These are phyloP conservation scores for Pecten maximus DNA, from an alignment of 2,888 invertebrate species.

Conservation along the genomic window DNA sequence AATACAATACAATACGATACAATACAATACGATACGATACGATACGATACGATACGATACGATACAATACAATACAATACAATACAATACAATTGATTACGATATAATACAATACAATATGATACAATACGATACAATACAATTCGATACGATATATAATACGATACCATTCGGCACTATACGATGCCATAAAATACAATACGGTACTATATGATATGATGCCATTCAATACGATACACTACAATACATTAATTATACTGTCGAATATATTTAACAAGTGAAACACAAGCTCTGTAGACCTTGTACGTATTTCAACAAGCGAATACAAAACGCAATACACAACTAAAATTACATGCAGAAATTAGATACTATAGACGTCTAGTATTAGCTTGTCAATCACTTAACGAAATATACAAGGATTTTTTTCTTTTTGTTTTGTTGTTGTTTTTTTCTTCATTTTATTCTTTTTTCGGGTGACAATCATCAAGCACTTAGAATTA, in stretches of 20 bases:
- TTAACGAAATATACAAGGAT: too few species aligned
- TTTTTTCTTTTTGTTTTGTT: too few species aligned
- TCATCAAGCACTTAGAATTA: too few species aligned
- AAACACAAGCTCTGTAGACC: too few species aligned
- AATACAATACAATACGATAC: constrained; percentile 42
- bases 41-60: constrained; percentile 37
- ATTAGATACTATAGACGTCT: too few species aligned
- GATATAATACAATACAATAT: constrained; percentile 43
- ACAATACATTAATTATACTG: constrained; percentile 10
- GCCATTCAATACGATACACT: constrained; percentile 35
- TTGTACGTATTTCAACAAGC: too few species aligned
- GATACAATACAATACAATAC: background rate
- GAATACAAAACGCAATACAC: too few species aligned
- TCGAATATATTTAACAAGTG: too few species aligned
- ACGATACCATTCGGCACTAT: constrained; percentile 40
- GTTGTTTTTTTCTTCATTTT: too few species aligned
- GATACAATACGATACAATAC: constrained; percentile 36
- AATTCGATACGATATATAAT: background rate
- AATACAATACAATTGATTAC: constrained; percentile 10
- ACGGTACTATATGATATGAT: constrained; percentile 33
- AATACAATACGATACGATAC: constrained; percentile 42
- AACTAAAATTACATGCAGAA: too few species aligned
- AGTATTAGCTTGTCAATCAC: too few species aligned
- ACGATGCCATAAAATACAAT: constrained; percentile 38
- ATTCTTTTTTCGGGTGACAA: too few species aligned